Evolutionary conservation across 2,888 invertebrate species (phyloP), one percentile per base, ranked within the genome.

Genomic region (Drosophila silvestris): DNA sequence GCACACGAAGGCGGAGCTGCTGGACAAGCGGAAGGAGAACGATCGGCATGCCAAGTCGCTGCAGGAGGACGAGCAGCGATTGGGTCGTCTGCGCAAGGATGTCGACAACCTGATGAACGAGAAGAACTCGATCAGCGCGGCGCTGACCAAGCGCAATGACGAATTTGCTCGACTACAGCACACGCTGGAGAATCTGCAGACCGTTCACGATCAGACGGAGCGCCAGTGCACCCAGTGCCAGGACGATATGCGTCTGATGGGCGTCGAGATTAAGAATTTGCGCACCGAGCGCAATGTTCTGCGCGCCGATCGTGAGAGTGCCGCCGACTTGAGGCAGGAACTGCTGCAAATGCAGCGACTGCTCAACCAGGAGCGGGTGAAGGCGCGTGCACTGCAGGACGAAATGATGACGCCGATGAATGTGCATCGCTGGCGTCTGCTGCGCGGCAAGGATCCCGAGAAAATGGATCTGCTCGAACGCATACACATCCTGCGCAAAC

Each of bases 331-430:
- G 79, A 95, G 97, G 53, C 95, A 96, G 47, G 98, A 98, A 94
- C 94, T 95, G 58, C 74, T 93, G 3, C 93, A 93, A 82, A 87
- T 98, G 86, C 97, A 98, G 92, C 95, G 97, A 37, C 96, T 97
- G 89, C 93, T 98, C 56, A 96, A 97, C 7, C 95, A 96, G 75
- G 97, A 98, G 92, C 94, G 97, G 59, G 95, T 98, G 22, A 97
- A 98, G 81, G 97, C 97, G 64, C 96, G 97, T 37, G 98, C 98
- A 0, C 93, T 99, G 19, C 97, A 98, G 92, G 97, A 98, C 79
- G 98, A 98, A 83, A 94, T 98, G 86, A 96, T 97, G 93, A 98
- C 97, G 77, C 98, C 98, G 0, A 95, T 98, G 92, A 99, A 99
- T 93, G 96, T 99, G 81, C 99, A 99, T 89, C 94, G 93, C 77